These are phyloP conservation scores for Lacerta viridis DNA, from an alignment of 2,797 vertebrate species.

Conservation along the genomic window DNA sequence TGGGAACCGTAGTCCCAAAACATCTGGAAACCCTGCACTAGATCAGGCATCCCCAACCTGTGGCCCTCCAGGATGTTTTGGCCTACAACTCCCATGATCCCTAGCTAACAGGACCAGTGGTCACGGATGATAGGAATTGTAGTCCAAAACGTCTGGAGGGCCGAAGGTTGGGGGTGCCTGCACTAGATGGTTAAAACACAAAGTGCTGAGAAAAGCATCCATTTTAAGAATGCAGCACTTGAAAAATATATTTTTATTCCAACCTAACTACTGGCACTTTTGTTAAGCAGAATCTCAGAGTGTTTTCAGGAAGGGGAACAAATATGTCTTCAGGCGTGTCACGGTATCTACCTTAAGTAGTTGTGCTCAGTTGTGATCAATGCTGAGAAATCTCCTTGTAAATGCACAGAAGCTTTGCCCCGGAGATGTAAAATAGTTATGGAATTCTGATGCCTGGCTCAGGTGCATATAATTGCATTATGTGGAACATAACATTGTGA, in stretches of 20 bases:
- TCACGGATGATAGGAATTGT: too few relatives aligned
- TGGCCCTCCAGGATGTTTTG: too few relatives aligned
- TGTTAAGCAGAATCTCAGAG: slow-evolving; percentile 52
- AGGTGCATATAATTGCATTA: slow-evolving; percentile 67
- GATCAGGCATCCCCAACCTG: too few relatives aligned
- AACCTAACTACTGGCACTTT: slow-evolving; percentile 27
- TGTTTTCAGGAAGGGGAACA: slow-evolving; percentile 55
- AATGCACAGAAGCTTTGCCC: slow-evolving; percentile 61
- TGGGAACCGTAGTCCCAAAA: too few relatives aligned
- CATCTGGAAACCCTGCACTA: too few relatives aligned
- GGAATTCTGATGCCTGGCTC: slow-evolving; percentile 53
- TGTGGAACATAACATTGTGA: slow-evolving; percentile 62
- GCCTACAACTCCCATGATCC: too few relatives aligned
- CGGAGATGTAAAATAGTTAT: slow-evolving; percentile 58
- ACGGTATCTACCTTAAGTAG: slow-evolving; percentile 31
- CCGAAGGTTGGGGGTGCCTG: too few relatives aligned
- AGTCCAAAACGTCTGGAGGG: too few relatives aligned
- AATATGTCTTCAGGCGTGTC: slow-evolving; percentile 24
- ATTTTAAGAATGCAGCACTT: not conserved
- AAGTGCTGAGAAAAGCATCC: not conserved
- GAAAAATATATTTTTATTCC: not conserved
- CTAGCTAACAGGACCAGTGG: too few relatives aligned
- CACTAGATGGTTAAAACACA: not conserved
- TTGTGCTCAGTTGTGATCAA: slow-evolving; percentile 36
- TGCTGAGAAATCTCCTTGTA: slow-evolving; percentile 51